Conservation (phyloP, 2,113 vertebrate species). For the Hypocryptadius cinnamomeus region DNA sequence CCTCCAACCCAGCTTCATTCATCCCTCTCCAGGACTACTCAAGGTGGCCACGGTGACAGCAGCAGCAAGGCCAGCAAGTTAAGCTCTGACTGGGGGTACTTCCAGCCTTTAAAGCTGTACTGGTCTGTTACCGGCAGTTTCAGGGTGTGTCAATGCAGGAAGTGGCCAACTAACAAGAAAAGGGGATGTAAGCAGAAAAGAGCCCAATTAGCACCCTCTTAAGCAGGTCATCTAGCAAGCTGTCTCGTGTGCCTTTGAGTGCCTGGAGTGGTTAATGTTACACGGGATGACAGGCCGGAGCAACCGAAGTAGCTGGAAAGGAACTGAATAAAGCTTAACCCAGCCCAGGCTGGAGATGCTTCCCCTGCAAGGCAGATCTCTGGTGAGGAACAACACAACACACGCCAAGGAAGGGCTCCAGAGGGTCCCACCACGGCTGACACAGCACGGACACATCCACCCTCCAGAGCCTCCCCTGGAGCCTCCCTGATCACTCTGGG, state of each 20-base stretch:
- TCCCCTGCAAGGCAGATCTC: neutral
- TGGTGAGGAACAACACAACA: neutral
- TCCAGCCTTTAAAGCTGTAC: rapidly evolving
- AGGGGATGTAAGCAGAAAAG: neutral
- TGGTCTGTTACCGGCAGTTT: neutral
- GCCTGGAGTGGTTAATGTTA: neutral
- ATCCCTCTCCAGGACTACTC: neutral
- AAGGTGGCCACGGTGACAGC: neutral
- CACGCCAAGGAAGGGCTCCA: neutral
- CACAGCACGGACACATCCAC: neutral
- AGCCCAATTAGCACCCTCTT: neutral
- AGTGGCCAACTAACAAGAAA: neutral
- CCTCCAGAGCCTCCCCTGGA: neutral
- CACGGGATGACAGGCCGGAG: neutral
- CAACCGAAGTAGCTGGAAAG: neutral
- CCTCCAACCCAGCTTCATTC: neutral
- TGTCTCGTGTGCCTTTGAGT: neutral
- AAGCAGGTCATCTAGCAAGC: neutral
- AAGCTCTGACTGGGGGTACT: rapidly evolving
- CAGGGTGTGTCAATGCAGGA: neutral
- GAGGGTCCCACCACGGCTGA: neutral
- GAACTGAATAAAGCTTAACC: neutral
- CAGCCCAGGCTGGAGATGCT: neutral
- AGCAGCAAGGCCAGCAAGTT: neutral
- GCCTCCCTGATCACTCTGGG: rapidly evolving